Base-by-base conservation (phyloP, 2,888 invertebrate genomes). In the Sarcophaga caerulescens region DNA sequence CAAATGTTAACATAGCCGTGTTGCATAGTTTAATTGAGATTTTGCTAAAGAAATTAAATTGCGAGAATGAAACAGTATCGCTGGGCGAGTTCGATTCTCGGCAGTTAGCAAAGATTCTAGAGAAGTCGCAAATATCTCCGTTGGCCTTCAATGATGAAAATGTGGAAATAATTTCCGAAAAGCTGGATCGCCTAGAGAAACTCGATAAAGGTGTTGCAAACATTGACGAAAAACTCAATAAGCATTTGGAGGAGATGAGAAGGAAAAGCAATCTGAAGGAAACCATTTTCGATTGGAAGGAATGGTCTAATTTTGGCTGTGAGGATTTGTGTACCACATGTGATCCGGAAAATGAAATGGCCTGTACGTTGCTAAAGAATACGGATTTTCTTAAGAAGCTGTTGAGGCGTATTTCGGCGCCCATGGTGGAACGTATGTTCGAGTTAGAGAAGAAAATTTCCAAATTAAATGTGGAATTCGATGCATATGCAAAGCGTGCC, bases 321-420 rank as follows among this genome's bases (percentile, higher is more conserved):
- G 93, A 92, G 74, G 92, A 92, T 78, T 88, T 91, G 0, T 93
- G 92, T 81, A 89, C 89, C 11, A 85, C 89, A 0, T 92, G 92
- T 45, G 91, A 93, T 74, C 90, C 90, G 59, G 89, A 90, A 14
- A 91, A 92, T 57, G 89, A 90, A 12, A 88, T 91, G 4, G 92
- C 92, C 12, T 92, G 92, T 66, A 88, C 89, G 10, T 88, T 92
- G 19, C 77, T 92, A 0, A 88, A 89, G 65, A 91, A 92, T 74
- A 81, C 87, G 45, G 89, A 89, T 62, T 93, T 92, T 44, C 85
- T 93, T 70, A 90, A 91, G 82, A 93, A 91, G 35, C 84, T 92
- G 3, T 76, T 92, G 88, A 88, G 92, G 0, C 89, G 89, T 44
- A 89, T 92, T 17, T 88, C 90, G 4, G 75, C 88, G 1, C 92